Percentiles rank a stretch among this genome's conserved stretches.
Conservation (phyloP, 2,113 vertebrate species). For the Girardinichthys multiradiatus region DNA sequence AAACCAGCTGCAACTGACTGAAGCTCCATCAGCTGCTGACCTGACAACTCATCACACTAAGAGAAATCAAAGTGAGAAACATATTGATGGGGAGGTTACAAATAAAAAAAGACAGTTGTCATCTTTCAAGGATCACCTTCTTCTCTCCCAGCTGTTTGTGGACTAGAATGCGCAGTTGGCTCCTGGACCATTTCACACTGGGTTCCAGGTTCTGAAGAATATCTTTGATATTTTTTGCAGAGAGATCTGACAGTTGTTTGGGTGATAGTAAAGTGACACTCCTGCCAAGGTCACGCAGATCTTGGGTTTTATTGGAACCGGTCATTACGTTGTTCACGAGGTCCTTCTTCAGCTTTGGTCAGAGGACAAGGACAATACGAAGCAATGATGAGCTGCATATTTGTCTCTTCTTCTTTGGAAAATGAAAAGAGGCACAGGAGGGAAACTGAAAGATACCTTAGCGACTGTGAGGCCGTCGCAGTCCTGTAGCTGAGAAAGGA, state of each 20-base stretch:
- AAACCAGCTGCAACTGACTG: slow-evolving; percentile 55
- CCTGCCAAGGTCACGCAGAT: slow-evolving; percentile 37
- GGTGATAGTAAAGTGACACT: slow-evolving; percentile 42
- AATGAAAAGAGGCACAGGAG: background rate
- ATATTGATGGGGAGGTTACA: background rate
- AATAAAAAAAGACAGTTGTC: background rate
- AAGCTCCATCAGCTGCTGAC: slow-evolving; percentile 54
- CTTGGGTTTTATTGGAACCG: background rate
- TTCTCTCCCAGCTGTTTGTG: slow-evolving; percentile 38
- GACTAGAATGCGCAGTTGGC: slow-evolving; percentile 54
- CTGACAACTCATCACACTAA: slow-evolving; percentile 33
- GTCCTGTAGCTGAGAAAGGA: slow-evolving; percentile 59
- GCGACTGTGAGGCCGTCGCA: slow-evolving; percentile 46
- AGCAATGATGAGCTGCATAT: slow-evolving; percentile 1
- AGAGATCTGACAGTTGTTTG: slow-evolving; percentile 39
- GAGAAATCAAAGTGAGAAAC: background rate
- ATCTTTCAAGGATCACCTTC: slow-evolving; percentile 41
- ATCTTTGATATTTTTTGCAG: slow-evolving; percentile 7
- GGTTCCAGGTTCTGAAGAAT: slow-evolving; percentile 35
- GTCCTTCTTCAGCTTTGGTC: slow-evolving; percentile 60
- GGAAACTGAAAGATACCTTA: slow-evolving; percentile 49
- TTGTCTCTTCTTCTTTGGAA: background rate
- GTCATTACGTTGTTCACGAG: slow-evolving; percentile 53
- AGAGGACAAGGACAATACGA: background rate
- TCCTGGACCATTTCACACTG: slow-evolving; percentile 32